phyloP scores from a whole-genome alignment of 2,888 invertebrate genomes.

The Drosophila affinis region DNA sequence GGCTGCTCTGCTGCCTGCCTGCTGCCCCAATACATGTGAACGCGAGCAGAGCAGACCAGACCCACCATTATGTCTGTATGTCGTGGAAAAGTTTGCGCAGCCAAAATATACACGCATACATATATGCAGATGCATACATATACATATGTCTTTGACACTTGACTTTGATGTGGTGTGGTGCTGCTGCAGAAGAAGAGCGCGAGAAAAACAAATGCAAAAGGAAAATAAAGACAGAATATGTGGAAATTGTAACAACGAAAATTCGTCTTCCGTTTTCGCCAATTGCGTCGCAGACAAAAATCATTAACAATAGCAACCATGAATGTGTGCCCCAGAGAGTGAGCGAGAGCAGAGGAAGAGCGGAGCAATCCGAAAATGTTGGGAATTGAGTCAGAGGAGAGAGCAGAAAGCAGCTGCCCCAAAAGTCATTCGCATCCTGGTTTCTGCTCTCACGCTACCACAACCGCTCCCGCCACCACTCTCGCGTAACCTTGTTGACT shows the following conservation, averaged over 20 bases:
- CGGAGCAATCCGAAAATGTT: slow-evolving; percentile 11
- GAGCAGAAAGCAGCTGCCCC: slow-evolving; percentile 24
- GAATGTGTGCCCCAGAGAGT: slow-evolving; percentile 9
- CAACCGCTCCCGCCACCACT: slow-evolving; percentile 6
- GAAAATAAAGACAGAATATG: slow-evolving; percentile 36
- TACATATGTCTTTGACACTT: slow-evolving; percentile 74
- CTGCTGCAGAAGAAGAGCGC: slow-evolving; percentile 18
- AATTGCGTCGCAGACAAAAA: slow-evolving; percentile 73
- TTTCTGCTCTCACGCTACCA: slow-evolving; percentile 3
- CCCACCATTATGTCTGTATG: slow-evolving; percentile 45
- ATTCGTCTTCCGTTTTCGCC: slow-evolving; percentile 51
- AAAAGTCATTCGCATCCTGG: slow-evolving; percentile 37
- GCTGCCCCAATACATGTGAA: slow-evolving; percentile 38
- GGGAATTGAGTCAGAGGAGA: slow-evolving; percentile 27
- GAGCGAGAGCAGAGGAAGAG: not conserved
- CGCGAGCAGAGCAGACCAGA: slow-evolving; percentile 38
- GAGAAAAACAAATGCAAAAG: slow-evolving; percentile 35
- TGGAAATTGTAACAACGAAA: slow-evolving; percentile 38
- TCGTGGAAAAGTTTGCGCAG: slow-evolving; percentile 74
- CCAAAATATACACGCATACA: slow-evolving; percentile 60
- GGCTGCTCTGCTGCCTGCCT: slow-evolving; percentile 25
- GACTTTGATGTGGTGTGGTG: slow-evolving; percentile 70
- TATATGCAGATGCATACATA: slow-evolving; percentile 31
- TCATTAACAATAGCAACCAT: slow-evolving; percentile 47
- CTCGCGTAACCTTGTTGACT: slow-evolving; percentile 66